Percentiles rank a stretch among this genome's conserved stretches.
phyloP scores from a whole-genome alignment of 2,113 vertebrate species.

The Etheostoma spectabile region DNA sequence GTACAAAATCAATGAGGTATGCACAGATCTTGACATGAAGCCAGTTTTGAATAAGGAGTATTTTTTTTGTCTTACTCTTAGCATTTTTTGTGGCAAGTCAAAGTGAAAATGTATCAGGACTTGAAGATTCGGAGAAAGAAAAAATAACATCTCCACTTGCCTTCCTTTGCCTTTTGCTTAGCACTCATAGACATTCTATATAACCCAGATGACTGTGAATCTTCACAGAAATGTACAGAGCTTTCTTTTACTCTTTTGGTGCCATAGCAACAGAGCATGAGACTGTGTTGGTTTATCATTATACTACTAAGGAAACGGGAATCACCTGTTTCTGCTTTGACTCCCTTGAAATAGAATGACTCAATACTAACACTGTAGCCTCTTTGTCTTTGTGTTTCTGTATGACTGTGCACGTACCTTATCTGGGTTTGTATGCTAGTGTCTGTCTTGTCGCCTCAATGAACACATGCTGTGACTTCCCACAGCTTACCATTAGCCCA shows the following conservation, averaged over 20 bases:
- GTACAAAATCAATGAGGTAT: slow-evolving; percentile 9
- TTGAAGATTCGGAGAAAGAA: neutral
- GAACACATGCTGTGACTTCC: slow-evolving; percentile 28
- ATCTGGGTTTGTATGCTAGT: neutral
- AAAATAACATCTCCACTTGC: neutral
- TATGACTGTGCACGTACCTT: neutral
- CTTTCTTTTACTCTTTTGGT: slow-evolving; percentile 51
- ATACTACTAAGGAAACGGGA: slow-evolving; percentile 24
- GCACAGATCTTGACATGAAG: slow-evolving; percentile 5
- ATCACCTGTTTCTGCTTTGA: slow-evolving; percentile 27
- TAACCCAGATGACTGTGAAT: slow-evolving; percentile 33
- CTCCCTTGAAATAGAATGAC: neutral
- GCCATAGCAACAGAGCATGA: slow-evolving; percentile 70
- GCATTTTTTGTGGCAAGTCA: neutral
- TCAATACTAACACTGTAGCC: neutral
- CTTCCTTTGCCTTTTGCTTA: slow-evolving; percentile 26
- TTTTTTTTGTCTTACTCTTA: neutral
- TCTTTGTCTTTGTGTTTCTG: neutral
- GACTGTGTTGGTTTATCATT: slow-evolving; percentile 27
- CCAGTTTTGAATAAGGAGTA: neutral
- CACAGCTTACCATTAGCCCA: slow-evolving; percentile 29
- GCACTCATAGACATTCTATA: neutral
- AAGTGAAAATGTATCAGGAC: slow-evolving; percentile 12
- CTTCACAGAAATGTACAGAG: slow-evolving; percentile 25
- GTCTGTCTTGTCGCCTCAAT: neutral